phyloP scores from a whole-genome alignment of 1,140 invertebrate species.

The Elysia chlorotica region DNA sequence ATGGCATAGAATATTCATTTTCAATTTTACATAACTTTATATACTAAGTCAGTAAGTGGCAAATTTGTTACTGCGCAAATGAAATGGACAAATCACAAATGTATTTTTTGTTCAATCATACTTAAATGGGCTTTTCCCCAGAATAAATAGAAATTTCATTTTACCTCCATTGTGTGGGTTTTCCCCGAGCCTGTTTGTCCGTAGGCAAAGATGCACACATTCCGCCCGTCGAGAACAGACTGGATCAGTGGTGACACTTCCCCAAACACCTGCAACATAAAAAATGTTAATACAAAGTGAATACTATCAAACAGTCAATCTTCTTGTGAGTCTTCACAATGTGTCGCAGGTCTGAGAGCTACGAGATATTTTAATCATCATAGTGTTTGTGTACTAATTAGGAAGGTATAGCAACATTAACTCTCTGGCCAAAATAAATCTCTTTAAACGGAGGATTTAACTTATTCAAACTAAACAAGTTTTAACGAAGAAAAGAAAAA shows the following conservation, averaged over 20 bases:
- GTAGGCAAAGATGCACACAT: constrained; percentile 70
- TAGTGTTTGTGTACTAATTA: neutral
- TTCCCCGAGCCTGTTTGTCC: constrained; percentile 81
- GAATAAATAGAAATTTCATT: no score
- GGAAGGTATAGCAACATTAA: neutral
- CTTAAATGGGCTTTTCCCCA: no score
- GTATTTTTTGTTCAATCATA: no score
- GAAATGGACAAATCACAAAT: no score
- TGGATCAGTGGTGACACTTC: constrained; percentile 52
- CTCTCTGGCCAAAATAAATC: neutral
- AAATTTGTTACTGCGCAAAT: no score
- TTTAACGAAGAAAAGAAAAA: no score
- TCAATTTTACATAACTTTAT: no score
- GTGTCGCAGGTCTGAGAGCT: neutral
- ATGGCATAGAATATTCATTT: no score
- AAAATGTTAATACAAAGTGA: neutral
- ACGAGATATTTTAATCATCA: neutral
- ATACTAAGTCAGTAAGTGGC: no score
- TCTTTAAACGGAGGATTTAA: neutral
- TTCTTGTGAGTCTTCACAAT: neutral
- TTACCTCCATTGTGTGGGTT: constrained; percentile 74
- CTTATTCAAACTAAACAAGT: no score
- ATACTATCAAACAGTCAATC: no score
- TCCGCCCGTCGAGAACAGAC: constrained; percentile 58
- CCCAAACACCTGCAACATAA: constrained; percentile 50